These are phyloP conservation scores for Hydra vulgaris DNA, from an alignment of 30 jellyfish, hydroid and myxozoan species.

Conservation along the genomic window DNA sequence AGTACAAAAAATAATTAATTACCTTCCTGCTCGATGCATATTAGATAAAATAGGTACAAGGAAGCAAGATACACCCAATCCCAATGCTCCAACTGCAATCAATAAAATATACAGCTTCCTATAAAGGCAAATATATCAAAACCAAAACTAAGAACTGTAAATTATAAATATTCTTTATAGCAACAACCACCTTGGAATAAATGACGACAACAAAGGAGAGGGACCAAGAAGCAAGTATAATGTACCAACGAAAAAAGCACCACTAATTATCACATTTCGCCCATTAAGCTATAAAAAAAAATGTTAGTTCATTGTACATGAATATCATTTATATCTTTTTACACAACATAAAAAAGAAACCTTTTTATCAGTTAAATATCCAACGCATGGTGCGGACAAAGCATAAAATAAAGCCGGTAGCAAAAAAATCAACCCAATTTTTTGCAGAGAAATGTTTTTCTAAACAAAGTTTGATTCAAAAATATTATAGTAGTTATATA, in stretches of 20 bases:
- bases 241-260: constrained; percentile 18
- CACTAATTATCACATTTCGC: constrained; percentile 21
- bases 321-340: too few species aligned
- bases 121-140: neutral
- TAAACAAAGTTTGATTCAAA: too few species aligned
- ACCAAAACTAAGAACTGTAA: too few species aligned
- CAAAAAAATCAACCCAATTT: constrained; percentile 56
- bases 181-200: constrained; percentile 43
- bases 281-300: constrained; percentile 16
- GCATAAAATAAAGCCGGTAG: constrained; percentile 52
- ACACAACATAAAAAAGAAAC: too few species aligned
- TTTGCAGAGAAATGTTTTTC: neutral
- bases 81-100: constrained; percentile 40
- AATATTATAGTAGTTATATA: too few species aligned
- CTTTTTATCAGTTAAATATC: constrained; percentile 36
- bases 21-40: constrained; percentile 46
- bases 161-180: too few species aligned
- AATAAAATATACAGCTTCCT: constrained; percentile 54
- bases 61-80: constrained; percentile 47
- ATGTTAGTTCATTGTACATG: too few species aligned
- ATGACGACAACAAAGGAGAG: constrained; percentile 37
- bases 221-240: constrained; percentile 64
- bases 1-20: too few species aligned
- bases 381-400: constrained; percentile 43
- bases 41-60: constrained; percentile 59